Base-by-base conservation (phyloP, 2,113 vertebrate genomes). In the Oxygymnocypris stewartii region DNA sequence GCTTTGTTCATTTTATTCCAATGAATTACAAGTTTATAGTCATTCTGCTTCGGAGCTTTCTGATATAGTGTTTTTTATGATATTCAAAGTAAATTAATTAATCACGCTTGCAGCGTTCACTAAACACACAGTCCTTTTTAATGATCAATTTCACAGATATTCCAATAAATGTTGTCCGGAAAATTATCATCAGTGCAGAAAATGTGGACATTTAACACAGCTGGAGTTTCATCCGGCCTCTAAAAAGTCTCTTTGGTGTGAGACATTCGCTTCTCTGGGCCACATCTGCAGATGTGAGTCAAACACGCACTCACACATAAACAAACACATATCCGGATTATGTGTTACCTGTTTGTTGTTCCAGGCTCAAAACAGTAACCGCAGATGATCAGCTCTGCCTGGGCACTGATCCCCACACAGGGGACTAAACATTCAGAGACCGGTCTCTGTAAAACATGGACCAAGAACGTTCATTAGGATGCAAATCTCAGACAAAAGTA, bases 281-380 rank as follows among this genome's bases (percentile, higher is more conserved):
- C 82, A 84, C 74, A 51, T 78, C 81, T 65, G 79, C 42, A 67
- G 74, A 69, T 37, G 28, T 84, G 23, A 79, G 49, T 54, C n/a
- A 69, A 82, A 81, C 54, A 75, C 23, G 28, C 25, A 74, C 25
- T 47, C 40, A 28, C 54, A 44, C 3, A 40, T 67, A 31, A 35
- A 63, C 54, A 73, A 40, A 77, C 23, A 84, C 54, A 85, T 28
- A 31, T 73, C 77, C 35, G 23, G 59, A 35, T 54, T 82, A 51
- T 79, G 12, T 59, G 44, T 71, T 86, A 88, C 88, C 85, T 78
- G 89, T 88, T 88, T 89, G 57, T 84, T 89, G 42, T 80, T 80
- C 69, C 57, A 82, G 47, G 63, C 31, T 81, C n/a, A 28, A 67
- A 20, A 65, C 77, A 86, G 84, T 42, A 49, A 74, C 28, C 6